Conservation (phyloP, 2,113 vertebrate species). For the Dromaius novaehollandiae region DNA sequence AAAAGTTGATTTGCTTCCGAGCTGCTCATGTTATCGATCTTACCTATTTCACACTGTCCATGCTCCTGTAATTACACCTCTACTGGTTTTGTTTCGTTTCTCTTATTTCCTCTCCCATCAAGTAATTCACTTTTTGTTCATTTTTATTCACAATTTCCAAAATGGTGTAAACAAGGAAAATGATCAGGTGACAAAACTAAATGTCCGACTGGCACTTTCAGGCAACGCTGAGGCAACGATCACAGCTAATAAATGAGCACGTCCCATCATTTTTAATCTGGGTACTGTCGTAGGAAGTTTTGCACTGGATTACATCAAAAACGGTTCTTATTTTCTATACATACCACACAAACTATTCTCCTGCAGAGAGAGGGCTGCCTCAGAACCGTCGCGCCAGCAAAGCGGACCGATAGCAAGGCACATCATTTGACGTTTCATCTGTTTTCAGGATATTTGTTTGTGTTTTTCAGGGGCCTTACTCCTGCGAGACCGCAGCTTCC, state of each 20-base stretch:
- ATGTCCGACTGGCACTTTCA: background rate
- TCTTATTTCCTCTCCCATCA: background rate
- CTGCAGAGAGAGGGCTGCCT: background rate
- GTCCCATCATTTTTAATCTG: background rate
- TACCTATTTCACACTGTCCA: background rate
- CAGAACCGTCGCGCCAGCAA: background rate
- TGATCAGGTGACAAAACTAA: background rate
- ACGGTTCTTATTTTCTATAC: background rate
- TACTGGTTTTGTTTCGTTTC: background rate
- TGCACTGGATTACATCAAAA: background rate
- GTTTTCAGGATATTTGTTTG: background rate
- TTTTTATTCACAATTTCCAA: background rate
- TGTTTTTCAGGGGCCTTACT: background rate
- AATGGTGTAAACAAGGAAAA: background rate
- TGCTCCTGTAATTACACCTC: background rate
- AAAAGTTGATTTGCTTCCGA: background rate
- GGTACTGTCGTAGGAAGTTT: background rate
- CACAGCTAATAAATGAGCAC: background rate
- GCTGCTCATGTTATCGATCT: background rate
- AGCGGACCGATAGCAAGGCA: background rate
- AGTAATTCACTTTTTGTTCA: background rate
- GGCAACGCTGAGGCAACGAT: background rate
- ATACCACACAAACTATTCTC: background rate
- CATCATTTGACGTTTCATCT: background rate
- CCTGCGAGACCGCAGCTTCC: constrained; percentile 26